phyloP scores from a whole-genome alignment of 2,113 vertebrate species.

The Cyprichromis sp. region DNA sequence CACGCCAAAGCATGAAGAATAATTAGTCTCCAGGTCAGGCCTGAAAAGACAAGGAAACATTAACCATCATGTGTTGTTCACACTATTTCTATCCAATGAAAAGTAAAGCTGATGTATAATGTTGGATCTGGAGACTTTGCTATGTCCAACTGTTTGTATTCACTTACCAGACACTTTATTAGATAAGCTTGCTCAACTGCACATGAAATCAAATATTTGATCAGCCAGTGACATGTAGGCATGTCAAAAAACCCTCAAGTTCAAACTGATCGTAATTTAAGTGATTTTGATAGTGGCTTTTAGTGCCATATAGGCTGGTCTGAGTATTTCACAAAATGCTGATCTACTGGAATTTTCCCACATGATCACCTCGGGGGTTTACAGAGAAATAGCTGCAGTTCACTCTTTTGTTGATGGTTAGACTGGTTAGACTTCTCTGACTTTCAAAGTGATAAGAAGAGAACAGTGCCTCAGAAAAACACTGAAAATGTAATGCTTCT shows the following conservation, averaged over 20 bases:
- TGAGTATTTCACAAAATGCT: neutral
- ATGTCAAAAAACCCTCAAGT: neutral
- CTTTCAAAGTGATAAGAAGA: neutral
- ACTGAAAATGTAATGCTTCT: neutral
- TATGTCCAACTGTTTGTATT: neutral
- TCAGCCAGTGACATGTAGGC: neutral
- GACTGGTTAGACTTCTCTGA: neutral
- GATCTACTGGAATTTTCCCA: rapidly evolving
- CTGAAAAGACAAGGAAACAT: conserved; percentile 35
- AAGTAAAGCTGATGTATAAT: neutral
- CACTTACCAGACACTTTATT: neutral
- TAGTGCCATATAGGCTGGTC: neutral
- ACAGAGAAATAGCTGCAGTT: neutral
- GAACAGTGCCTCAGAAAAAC: neutral
- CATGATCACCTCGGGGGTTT: neutral
- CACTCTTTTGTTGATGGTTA: neutral
- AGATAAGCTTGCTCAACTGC: neutral
- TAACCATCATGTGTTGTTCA: neutral
- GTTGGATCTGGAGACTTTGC: neutral
- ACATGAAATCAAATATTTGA: neutral
- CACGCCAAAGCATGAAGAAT: conserved; percentile 25
- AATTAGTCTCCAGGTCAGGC: conserved; percentile 10
- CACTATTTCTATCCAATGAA: neutral
- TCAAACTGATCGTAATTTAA: rapidly evolving
- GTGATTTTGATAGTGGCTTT: rapidly evolving